phyloP scores from a whole-genome alignment of 2,797 vertebrate species.

The Carapus acus region DNA sequence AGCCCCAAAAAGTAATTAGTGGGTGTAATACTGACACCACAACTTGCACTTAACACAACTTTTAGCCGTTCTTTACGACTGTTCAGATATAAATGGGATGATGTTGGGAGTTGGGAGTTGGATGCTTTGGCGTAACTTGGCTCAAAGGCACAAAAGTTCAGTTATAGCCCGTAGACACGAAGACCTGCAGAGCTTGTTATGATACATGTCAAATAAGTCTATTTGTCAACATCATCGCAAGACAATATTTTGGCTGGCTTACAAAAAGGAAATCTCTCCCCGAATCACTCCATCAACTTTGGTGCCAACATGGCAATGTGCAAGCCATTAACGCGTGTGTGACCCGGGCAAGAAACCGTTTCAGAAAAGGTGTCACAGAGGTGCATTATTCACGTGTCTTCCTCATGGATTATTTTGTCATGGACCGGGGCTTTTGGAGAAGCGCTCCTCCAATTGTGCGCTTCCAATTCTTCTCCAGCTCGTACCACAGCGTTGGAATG shows the following conservation, averaged over 20 bases:
- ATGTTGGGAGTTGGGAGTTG: neutral
- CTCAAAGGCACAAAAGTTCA: neutral
- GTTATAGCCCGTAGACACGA: too few species aligned
- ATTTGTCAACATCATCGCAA: too few species aligned
- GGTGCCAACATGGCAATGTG: too few species aligned
- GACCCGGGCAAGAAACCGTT: too few species aligned
- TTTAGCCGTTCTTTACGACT: neutral
- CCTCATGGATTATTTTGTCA: neutral
- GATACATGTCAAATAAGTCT: too few species aligned
- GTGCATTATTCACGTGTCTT: too few species aligned
- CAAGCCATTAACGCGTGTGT: too few species aligned
- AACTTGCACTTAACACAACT: neutral
- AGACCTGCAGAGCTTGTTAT: too few species aligned
- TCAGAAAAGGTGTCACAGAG: too few species aligned
- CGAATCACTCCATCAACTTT: too few species aligned
- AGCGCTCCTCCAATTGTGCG: constrained; percentile 17
- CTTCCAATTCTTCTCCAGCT: constrained; percentile 34
- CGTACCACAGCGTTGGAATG: constrained; percentile 17
- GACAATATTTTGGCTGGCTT: too few species aligned
- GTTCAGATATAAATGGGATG: neutral
- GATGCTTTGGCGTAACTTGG: neutral
- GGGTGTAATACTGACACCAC: constrained; percentile 4
- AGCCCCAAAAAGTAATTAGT: constrained; percentile 31
- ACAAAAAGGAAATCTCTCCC: too few species aligned
- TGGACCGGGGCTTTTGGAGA: constrained; percentile 18